Evolutionary conservation across 2,797 vertebrate species (phyloP), one percentile per base, ranked within the genome.

Genomic region (Acridotheres tristis): DNA sequence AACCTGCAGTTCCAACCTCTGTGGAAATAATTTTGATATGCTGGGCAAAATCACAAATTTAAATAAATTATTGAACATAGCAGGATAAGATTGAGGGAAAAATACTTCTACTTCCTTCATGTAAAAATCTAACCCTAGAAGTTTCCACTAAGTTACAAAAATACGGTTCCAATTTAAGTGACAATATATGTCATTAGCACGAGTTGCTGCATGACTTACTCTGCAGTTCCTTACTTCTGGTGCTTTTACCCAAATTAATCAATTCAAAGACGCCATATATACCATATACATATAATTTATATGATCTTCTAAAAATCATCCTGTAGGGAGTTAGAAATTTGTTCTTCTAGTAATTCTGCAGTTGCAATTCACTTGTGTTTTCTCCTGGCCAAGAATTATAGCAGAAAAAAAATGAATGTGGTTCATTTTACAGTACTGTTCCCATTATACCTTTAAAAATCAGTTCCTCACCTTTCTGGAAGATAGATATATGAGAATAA

Each of bases 131-230:
- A 55, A 83, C 1, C 6, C 14, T 36, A 4, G 42, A 77, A 25
- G 2, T 84, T 67, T 75, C 17, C 5, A 58, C 7, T 21, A 50
- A 23, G 21, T 47, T 15, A 12, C 38, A 34, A 90, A 88, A 93
- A 71, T 36, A 78, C 6, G 5, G 22, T 30, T 88, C 21, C 12
- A 32, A 2, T 59, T 71, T 53, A 55, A 32, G 13, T 2, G 8
- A 67, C 0, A 0, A 2, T 53, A 7, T 34, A 30, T 43, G 51
- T 53, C 15, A 26, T 38, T 73, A 59, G 6, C 32, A 43, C 9
- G 55, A 47, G 2, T 15, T 92, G 22, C 19, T 77, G 51, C 13
- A 23, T 48, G 12, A 19, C 11, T 84, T 45, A 59, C 25, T 27
- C 38, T 77, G 16, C 18, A 40, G 8, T 45, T 75, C 71, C 66